These are phyloP conservation scores for Elachura formosa DNA, from an alignment of 2,113 vertebrate species.

Conservation along the genomic window DNA sequence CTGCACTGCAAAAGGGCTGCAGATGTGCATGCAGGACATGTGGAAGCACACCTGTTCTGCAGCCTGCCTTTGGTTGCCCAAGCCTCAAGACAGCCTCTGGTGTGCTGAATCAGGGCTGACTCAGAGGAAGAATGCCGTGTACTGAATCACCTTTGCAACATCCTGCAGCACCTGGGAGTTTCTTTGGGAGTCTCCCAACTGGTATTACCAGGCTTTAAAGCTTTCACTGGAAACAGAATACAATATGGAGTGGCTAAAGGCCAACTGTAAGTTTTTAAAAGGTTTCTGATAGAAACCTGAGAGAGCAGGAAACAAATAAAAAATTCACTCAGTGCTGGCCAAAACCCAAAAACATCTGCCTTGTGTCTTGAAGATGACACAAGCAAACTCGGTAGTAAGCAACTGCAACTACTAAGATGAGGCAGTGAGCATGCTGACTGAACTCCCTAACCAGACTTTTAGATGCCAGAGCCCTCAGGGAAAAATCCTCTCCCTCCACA, in stretches of 20 bases:
- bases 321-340: neutral
- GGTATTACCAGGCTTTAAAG: neutral
- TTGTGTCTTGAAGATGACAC: neutral
- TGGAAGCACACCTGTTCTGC: neutral
- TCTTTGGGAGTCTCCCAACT: neutral
- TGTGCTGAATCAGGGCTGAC: neutral
- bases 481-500: neutral
- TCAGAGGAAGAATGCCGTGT: neutral
- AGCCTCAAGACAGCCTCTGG: neutral
- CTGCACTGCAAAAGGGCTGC: neutral
- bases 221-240: neutral
- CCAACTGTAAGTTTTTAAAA: neutral
- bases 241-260: neutral
- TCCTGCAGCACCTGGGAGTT: neutral
- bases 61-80: neutral
- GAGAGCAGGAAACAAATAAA: neutral
- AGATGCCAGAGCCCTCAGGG: neutral
- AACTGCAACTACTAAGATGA: neutral
- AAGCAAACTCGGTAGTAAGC: neutral
- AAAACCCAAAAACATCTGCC: neutral
- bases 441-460: neutral
- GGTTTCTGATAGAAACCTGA: neutral
- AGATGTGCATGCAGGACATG: accelerated
- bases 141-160: neutral
- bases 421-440: neutral